These are phyloP conservation scores for Tragopan temminckii DNA, from an alignment of 2,797 vertebrate genomes.

Conservation along the genomic window DNA sequence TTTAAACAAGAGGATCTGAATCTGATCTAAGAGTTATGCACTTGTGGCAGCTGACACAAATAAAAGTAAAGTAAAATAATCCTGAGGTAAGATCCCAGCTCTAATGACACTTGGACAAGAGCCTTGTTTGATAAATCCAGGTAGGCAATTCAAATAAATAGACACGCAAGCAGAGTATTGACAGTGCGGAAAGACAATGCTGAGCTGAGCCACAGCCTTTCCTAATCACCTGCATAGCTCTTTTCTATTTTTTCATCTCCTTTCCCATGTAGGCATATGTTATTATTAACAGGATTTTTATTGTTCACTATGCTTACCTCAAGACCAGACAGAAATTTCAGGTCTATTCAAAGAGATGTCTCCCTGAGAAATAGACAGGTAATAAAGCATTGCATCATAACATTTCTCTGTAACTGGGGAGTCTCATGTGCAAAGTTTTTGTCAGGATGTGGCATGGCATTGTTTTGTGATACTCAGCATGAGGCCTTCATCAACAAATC, in stretches of 20 bases:
- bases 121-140: neutral
- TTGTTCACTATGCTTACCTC: neutral
- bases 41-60: neutral
- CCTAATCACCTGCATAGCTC: neutral
- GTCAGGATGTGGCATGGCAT: neutral
- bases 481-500: neutral
- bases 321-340: neutral
- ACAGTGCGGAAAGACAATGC: neutral
- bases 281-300: neutral
- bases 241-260: neutral
- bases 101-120: neutral
- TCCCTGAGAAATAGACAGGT: neutral
- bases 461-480: neutral
- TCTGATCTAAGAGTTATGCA: neutral
- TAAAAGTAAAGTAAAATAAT: neutral
- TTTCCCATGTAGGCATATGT: neutral
- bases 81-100: neutral
- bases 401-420: neutral
- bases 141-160: neutral
- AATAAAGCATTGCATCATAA: accelerated
- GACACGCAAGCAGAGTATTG: neutral
- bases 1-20: neutral
- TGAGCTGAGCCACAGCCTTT: neutral
- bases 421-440: neutral
- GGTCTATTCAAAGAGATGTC: neutral